A percentile compares a stretch with the other conserved stretches of the same genome.
These are phyloP conservation scores for Callopanchax toddi DNA, from an alignment of 2,113 vertebrate genomes.

Conservation along the genomic window DNA sequence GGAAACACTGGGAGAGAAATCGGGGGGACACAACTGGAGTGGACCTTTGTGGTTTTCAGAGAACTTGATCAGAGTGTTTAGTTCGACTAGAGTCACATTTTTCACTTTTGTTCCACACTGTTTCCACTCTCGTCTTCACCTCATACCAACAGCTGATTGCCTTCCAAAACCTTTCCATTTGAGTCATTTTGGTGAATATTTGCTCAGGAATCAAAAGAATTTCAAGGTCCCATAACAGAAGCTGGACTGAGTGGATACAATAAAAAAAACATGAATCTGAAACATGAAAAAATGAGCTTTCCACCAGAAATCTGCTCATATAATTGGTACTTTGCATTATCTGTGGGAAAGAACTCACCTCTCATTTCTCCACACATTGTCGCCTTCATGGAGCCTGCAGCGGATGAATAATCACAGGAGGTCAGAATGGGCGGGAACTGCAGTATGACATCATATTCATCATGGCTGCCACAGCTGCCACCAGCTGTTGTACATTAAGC, in stretches of 20 bases:
- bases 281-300: neutral
- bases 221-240: too few relatives aligned
- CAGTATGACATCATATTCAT: constrained; percentile 54
- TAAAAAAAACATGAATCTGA: neutral
- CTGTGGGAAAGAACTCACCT: neutral
- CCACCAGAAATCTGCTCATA: neutral
- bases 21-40: too few relatives aligned
- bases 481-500: constrained; percentile 80
- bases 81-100: too few relatives aligned
- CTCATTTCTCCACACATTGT: constrained; percentile 12
- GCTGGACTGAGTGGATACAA: constrained; percentile 1
- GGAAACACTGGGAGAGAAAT: too few relatives aligned
- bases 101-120: too few relatives aligned
- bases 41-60: too few relatives aligned
- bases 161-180: too few relatives aligned
- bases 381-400: constrained; percentile 20
- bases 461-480: constrained; percentile 67
- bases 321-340: rapidly evolving
- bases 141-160: too few relatives aligned
- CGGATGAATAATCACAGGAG: constrained; percentile 51
- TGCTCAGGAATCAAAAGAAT: too few relatives aligned
- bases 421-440: constrained; percentile 49
- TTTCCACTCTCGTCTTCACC: too few relatives aligned
- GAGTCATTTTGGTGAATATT: too few relatives aligned
- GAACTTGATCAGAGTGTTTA: too few relatives aligned